phyloP scores from a whole-genome alignment of 2,797 vertebrate species.

The Pipistrellus pipistrellus region DNA sequence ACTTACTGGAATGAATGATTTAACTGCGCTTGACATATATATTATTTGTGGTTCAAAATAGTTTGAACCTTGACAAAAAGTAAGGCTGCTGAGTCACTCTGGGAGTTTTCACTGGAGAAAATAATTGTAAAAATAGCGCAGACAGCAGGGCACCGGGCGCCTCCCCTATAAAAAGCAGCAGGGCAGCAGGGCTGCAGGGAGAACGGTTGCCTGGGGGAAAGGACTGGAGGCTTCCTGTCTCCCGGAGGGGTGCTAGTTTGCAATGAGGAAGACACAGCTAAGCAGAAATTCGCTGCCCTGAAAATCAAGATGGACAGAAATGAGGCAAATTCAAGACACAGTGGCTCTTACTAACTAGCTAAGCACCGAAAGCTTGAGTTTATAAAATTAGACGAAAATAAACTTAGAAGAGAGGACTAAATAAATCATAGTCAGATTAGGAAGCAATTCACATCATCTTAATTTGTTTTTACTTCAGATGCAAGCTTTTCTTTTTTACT shows the following conservation, averaged over 20 bases:
- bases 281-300: neutral
- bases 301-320: constrained; percentile 1
- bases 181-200: neutral
- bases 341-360: neutral
- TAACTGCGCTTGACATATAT: constrained; percentile 7
- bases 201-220: neutral
- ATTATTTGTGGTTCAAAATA: constrained; percentile 64
- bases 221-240: neutral
- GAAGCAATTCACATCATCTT: neutral
- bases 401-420: neutral
- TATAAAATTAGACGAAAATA: constrained; percentile 11
- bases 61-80: constrained; percentile 39
- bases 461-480: neutral
- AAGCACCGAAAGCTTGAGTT: neutral
- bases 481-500: neutral
- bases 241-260: neutral
- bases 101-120: constrained; percentile 75
- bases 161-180: constrained; percentile 62
- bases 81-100: constrained; percentile 73
- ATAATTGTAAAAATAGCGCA: constrained; percentile 75
- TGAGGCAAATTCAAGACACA: neutral
- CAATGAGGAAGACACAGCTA: neutral
- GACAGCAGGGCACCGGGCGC: constrained; percentile 62
- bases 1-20: constrained; percentile 34
- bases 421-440: constrained; percentile 35